A percentile compares a stretch with the other conserved stretches of the same genome.
These are phyloP conservation scores for Podilymbus podiceps DNA, from an alignment of 2,113 vertebrate species.

Conservation along the genomic window DNA sequence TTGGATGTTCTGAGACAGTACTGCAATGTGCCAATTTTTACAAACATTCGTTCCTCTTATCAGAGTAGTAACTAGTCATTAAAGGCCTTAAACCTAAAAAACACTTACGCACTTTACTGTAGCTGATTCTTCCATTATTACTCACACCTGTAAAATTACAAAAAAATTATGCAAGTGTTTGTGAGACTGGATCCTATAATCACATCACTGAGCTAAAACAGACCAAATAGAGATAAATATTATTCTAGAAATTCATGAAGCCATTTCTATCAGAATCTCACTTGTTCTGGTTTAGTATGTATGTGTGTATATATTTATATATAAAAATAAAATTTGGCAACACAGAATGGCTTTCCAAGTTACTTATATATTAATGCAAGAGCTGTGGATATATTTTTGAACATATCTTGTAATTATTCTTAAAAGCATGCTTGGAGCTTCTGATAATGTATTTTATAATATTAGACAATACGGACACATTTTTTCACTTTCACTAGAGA, in stretches of 20 bases:
- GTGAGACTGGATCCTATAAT: slow-evolving; percentile 3
- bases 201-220: slow-evolving; percentile 30
- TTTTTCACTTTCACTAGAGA: background rate
- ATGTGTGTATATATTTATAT: background rate
- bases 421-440: slow-evolving; percentile 8
- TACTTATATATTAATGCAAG: background rate
- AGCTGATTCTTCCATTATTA: slow-evolving; percentile 66
- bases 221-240: background rate
- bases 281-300: background rate
- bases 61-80: slow-evolving; percentile 20
- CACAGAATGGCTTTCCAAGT: background rate
- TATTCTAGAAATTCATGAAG: background rate
- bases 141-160: slow-evolving; percentile 67
- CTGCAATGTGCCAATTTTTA: background rate
- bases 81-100: slow-evolving; percentile 55
- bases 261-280: background rate
- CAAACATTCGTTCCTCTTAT: slow-evolving; percentile 16
- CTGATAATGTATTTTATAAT: background rate
- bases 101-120: slow-evolving; percentile 66
- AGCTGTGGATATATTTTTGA: background rate
- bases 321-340: background rate
- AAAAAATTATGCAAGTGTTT: slow-evolving; percentile 58
- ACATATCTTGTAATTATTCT: background rate
- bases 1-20: background rate
- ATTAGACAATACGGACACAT: background rate